Conservation (phyloP, 2,113 vertebrate species). For the Xenopus borealis region DNA sequence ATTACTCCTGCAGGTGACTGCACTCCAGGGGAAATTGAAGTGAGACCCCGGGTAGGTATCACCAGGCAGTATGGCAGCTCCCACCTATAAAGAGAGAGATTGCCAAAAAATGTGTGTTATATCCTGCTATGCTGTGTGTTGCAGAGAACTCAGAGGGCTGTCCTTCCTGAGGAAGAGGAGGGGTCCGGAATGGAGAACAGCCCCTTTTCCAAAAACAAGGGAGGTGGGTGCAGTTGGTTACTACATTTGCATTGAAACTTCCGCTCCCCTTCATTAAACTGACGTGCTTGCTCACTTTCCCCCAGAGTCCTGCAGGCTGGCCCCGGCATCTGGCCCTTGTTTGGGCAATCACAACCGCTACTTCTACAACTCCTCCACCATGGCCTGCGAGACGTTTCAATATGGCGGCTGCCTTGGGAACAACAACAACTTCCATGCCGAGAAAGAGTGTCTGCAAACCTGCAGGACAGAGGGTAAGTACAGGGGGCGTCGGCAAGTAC, state of each 20-base stretch:
- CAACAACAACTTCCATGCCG: constrained; percentile 79
- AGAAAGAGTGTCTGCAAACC: constrained; percentile 86
- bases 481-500: not conserved
- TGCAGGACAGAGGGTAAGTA: constrained; percentile 85
- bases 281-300: not conserved
- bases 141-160: constrained; percentile 66
- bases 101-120: not conserved
- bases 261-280: too few species aligned
- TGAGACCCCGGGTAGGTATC: constrained; percentile 15
- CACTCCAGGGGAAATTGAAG: constrained; percentile 18
- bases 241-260: too few species aligned
- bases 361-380: constrained; percentile 82
- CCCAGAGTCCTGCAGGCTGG: constrained; percentile 71
- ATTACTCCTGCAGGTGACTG: constrained; percentile 17
- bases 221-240: constrained; percentile 55
- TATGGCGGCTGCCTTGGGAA: constrained; percentile 90
- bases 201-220: constrained; percentile 56
- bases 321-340: constrained; percentile 74
- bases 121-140: not conserved
- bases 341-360: constrained; percentile 66
- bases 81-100: not conserved
- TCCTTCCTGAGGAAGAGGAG: constrained; percentile 57
- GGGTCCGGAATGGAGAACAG: constrained; percentile 59
- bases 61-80: not conserved
- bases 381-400: constrained; percentile 79